These are phyloP conservation scores for Pimephales promelas DNA, from an alignment of 2,113 vertebrate genomes.

Conservation along the genomic window DNA sequence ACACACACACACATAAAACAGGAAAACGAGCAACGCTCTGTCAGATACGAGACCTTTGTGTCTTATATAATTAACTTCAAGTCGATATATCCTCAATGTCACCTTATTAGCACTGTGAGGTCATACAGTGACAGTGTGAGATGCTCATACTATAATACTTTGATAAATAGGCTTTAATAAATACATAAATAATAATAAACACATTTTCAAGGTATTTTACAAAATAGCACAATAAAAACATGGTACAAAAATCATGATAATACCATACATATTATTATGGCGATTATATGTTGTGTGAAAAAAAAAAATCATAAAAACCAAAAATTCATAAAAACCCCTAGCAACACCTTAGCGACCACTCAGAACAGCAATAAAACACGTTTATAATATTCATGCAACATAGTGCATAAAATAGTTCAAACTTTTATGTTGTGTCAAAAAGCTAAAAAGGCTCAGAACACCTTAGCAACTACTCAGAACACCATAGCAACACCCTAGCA, in stretches of 20 bases:
- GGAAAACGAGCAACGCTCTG: slow-evolving; percentile 49
- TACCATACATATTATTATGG: background rate
- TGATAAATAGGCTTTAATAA: background rate
- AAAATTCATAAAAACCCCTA: too few relatives aligned
- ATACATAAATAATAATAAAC: too few relatives aligned
- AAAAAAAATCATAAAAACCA: too few relatives aligned
- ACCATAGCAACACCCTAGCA: background rate
- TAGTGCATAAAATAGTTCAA: too few relatives aligned
- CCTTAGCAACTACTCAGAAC: background rate
- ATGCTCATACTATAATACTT: background rate
- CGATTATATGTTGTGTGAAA: too few relatives aligned
- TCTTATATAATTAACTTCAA: slow-evolving; percentile 50
- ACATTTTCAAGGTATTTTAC: background rate
- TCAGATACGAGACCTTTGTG: slow-evolving; percentile 46
- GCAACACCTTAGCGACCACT: background rate
- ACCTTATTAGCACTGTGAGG: slow-evolving; percentile 8
- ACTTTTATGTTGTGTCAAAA: background rate
- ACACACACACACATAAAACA: slow-evolving; percentile 58
- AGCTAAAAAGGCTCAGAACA: background rate
- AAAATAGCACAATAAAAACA: background rate
- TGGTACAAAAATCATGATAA: background rate
- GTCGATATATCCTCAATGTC: slow-evolving; percentile 10
- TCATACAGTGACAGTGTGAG: slow-evolving; percentile 5
- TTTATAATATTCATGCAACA: too few relatives aligned
- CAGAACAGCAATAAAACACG: background rate